These are phyloP conservation scores for Paramormyrops kingsleyae DNA, from an alignment of 2,113 vertebrate species.

Conservation along the genomic window DNA sequence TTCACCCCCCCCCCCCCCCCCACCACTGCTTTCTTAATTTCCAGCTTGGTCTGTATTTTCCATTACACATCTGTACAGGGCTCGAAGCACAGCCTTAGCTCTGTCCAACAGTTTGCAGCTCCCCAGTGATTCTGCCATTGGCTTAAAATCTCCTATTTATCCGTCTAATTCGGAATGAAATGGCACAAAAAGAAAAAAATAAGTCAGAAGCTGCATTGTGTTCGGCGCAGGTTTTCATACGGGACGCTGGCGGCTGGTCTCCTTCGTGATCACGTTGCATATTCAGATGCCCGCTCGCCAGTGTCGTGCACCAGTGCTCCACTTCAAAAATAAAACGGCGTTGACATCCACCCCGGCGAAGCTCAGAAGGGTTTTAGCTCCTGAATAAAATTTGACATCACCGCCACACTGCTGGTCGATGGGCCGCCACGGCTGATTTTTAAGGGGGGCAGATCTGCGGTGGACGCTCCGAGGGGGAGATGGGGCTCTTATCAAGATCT, in stretches of 20 bases:
- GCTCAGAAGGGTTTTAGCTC: background rate
- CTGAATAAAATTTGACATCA: background rate
- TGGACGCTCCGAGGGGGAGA: too few relatives aligned
- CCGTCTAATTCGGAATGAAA: background rate
- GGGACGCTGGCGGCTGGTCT: background rate
- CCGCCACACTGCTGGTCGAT: background rate
- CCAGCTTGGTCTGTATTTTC: conserved; percentile 51
- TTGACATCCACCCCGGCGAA: background rate
- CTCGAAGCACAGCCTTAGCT: conserved; percentile 44
- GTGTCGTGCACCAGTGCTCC: background rate
- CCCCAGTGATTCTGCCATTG: conserved; percentile 47
- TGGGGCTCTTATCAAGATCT: background rate
- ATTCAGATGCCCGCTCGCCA: background rate
- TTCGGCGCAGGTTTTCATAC: background rate
- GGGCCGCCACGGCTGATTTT: background rate
- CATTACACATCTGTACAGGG: conserved; percentile 50
- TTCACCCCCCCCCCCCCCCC: conserved; percentile 18
- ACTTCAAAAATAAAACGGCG: background rate
- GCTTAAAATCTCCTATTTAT: conserved; percentile 44
- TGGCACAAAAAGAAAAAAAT: background rate
- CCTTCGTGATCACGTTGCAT: background rate
- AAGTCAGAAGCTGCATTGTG: background rate
- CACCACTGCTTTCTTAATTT: conserved; percentile 34
- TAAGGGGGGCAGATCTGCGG: background rate
- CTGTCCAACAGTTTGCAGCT: conserved; percentile 52